Percentiles rank a stretch among this genome's conserved stretches.
phyloP scores from a whole-genome alignment of 2,797 vertebrate species.

The Acanthurus leucopareius region DNA sequence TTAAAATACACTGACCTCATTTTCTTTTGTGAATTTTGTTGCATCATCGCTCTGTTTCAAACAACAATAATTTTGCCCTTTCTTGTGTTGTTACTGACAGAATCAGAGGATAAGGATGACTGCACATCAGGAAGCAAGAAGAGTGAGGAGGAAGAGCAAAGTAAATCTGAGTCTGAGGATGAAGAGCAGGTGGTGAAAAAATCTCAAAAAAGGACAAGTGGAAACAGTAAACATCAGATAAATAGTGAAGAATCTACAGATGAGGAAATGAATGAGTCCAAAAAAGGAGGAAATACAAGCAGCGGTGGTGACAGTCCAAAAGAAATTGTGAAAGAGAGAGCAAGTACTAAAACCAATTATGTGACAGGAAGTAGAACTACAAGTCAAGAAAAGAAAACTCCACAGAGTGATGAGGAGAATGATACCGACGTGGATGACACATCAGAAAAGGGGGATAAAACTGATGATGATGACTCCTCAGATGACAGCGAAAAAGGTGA shows the following conservation, averaged over 20 bases:
- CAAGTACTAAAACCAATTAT: neutral
- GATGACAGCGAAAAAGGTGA: constrained; percentile 62
- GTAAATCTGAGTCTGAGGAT: constrained; percentile 27
- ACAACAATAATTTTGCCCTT: no score
- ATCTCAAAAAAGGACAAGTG: neutral
- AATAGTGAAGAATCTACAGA: constrained; percentile 52
- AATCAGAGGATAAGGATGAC: constrained; percentile 38
- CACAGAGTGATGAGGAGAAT: constrained; percentile 38
- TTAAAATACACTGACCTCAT: neutral
- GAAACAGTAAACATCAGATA: constrained; percentile 1
- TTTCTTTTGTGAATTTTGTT: no score
- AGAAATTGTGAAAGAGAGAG: constrained; percentile 24
- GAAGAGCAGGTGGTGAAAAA: constrained; percentile 31
- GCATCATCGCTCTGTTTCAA: no score
- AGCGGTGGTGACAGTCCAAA: constrained; percentile 28
- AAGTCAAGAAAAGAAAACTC: constrained; percentile 24
- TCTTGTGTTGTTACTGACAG: constrained; percentile 27
- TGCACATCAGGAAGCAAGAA: constrained; percentile 44
- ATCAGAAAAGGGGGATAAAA: constrained; percentile 34
- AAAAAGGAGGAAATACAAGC: constrained; percentile 16
- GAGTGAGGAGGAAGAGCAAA: constrained; percentile 49
- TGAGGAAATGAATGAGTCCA: constrained; percentile 29
- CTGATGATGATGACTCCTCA: constrained; percentile 28
- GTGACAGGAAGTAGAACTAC: neutral
- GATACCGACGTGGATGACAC: constrained; percentile 23